Percentiles rank a stretch among this genome's conserved stretches.
phyloP scores from a whole-genome alignment of 2,888 invertebrate genomes.

The Laspeyria flexula region DNA sequence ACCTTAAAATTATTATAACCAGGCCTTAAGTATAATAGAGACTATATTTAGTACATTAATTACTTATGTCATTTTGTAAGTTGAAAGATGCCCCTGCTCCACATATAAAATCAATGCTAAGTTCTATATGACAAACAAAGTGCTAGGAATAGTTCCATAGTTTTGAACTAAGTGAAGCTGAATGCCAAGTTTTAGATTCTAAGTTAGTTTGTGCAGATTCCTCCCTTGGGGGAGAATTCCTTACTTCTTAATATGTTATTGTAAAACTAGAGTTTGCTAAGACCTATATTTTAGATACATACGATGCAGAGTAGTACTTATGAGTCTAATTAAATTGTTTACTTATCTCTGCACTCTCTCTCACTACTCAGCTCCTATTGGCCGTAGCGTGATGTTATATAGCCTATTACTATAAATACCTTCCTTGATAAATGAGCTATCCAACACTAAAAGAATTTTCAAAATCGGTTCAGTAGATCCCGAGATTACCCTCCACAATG shows the following conservation, averaged over 20 bases:
- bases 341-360: too few relatives aligned
- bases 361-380: too few relatives aligned
- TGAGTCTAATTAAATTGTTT: too few relatives aligned
- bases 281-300: background rate
- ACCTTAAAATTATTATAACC: too few relatives aligned
- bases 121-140: slow-evolving; percentile 28
- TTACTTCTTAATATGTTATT: slow-evolving; percentile 21
- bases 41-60: background rate
- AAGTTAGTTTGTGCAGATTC: slow-evolving; percentile 40
- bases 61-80: background rate
- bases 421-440: too few relatives aligned
- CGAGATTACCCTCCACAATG: too few relatives aligned
- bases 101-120: background rate
- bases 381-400: too few relatives aligned
- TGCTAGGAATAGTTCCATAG: slow-evolving; percentile 19
- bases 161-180: slow-evolving; percentile 29
- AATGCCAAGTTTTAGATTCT: slow-evolving; percentile 40
- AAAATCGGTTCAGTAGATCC: too few relatives aligned
- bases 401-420: too few relatives aligned
- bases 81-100: background rate
- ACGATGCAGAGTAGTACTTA: too few relatives aligned
- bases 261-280: background rate
- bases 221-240: slow-evolving; percentile 52
- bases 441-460: too few relatives aligned
- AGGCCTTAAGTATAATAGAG: too few relatives aligned